These are phyloP conservation scores for Trissoscelio sp. DNA, from an alignment of 2,888 invertebrate species.

Conservation along the genomic window DNA sequence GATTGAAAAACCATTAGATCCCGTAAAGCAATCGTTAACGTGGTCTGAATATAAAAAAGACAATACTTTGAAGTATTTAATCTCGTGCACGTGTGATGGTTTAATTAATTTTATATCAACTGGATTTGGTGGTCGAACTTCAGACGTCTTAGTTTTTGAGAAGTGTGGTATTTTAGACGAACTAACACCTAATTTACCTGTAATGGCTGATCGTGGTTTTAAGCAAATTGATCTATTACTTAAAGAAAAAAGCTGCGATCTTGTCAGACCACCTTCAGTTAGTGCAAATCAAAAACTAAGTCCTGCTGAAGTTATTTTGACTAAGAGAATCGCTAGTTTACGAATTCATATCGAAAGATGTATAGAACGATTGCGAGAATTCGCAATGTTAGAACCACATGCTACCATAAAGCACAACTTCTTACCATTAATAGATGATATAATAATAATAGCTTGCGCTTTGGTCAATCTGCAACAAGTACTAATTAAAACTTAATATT, in stretches of 20 bases:
- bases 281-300: constrained; percentile 48
- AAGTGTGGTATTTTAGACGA: constrained; percentile 66
- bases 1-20: constrained; percentile 75
- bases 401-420: background rate
- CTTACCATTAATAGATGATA: background rate
- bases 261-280: constrained; percentile 49
- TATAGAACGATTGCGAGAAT: constrained; percentile 74
- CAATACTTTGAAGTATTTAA: constrained; percentile 76
- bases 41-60: constrained; percentile 76
- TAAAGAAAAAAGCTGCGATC: constrained; percentile 20
- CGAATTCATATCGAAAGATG: too few species aligned
- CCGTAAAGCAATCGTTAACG: constrained; percentile 72
- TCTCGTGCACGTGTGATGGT: constrained; percentile 75
- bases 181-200: constrained; percentile 55
- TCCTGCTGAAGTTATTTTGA: constrained; percentile 63
- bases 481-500: constrained; percentile 18
- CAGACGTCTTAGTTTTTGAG: constrained; percentile 70
- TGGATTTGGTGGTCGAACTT: constrained; percentile 76
- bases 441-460: constrained; percentile 1
- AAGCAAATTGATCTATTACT: constrained; percentile 53
- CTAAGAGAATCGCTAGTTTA: too few species aligned
- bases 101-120: constrained; percentile 77
- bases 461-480: constrained; percentile 14
- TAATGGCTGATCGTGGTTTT: constrained; percentile 67
- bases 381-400: constrained; percentile 52